A percentile compares a stretch with the other conserved stretches of the same genome.
Evolutionary conservation across 2,797 vertebrate species (phyloP).

Genomic region (Microctenopoma lineatum): DNA sequence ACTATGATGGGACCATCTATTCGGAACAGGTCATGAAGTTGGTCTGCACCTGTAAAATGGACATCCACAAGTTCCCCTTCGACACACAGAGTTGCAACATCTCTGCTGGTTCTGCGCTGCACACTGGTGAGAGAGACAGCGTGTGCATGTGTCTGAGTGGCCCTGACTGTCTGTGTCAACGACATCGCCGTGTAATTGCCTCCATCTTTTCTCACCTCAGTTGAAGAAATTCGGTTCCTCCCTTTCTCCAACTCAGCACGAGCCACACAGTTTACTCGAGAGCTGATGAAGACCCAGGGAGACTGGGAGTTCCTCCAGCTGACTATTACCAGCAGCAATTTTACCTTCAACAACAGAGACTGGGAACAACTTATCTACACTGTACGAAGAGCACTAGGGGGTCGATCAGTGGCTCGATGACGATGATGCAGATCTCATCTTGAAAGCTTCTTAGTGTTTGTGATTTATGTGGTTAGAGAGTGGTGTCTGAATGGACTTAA

Average conservation of each 20-base stretch:
- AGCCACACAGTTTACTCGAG: conserved; percentile 69
- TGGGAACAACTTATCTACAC: conserved; percentile 76
- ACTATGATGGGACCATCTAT: conserved; percentile 37
- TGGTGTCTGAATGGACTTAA: too few relatives aligned
- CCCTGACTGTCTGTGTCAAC: background rate
- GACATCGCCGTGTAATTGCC: background rate
- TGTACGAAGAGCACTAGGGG: conserved; percentile 34
- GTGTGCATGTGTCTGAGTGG: background rate
- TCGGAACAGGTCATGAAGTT: conserved; percentile 59
- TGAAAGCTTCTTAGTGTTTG: too few relatives aligned
- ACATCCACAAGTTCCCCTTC: conserved; percentile 81
- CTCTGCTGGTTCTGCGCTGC: conserved; percentile 51
- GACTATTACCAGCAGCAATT: conserved; percentile 35
- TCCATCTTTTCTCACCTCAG: conserved; percentile 43
- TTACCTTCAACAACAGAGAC: background rate
- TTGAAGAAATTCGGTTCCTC: conserved; percentile 56
- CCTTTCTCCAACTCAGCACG: conserved; percentile 77
- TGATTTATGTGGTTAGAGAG: too few relatives aligned
- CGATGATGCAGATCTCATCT: background rate
- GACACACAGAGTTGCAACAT: conserved; percentile 78
- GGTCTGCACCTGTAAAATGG: conserved; percentile 76
- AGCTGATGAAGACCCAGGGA: conserved; percentile 69
- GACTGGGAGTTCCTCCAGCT: conserved; percentile 82
- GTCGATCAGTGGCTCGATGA: background rate
- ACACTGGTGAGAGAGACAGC: conserved; percentile 46